Base-by-base conservation (phyloP, 1,140 invertebrate species). In the Drosophila carrolli region DNA sequence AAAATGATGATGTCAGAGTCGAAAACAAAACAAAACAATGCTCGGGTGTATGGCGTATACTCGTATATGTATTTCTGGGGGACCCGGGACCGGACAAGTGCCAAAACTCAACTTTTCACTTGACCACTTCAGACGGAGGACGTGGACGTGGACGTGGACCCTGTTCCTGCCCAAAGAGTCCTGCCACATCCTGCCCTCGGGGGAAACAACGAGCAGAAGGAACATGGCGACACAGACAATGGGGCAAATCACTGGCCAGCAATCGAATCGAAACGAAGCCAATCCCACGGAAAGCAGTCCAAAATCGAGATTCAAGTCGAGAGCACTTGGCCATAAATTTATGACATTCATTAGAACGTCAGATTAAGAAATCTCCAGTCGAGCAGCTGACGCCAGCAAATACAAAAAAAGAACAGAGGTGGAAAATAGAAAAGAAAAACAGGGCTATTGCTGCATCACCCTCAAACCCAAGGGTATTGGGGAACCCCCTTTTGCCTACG, bases 301-400 rank as follows among this genome's bases (percentile, higher is more conserved):
- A 44, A 44, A 43, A 43, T 16, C 37, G 38, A 40, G 38, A 43
- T 38, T 58, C 63, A 29, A 47, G 59, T 51, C 59, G 53, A 72
- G 68, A 72, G 67, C 75, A 82, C 79, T 80, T 58, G 75, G 70
- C 89, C 79, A 91, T 91, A 91, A 91, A 91, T 91, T 91, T 91
- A 91, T 91, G 90, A 91, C 90, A 91, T 91, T 91, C 90, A 91
- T 91, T 91, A 91, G 90, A 90, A 90, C 81, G 85, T 84, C 82
- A 90, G 90, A 91, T 91, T 91, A 91, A 79, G 82, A 81, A 91
- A 88, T 88, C 67, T 75, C 71, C 60, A 66, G 60, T 68, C 68
- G 78, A 88, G 75, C 89, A 91, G 90, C 90, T 91, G 84, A 91
- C 90, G 81, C 85, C 74, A 72, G 9, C 53, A 46, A 60, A 59